A percentile compares a stretch with the other conserved stretches of the same genome.
Evolutionary conservation across 2,888 invertebrate genomes (phyloP).

Genomic region (Kuschelorhynchus macadamiae): DNA sequence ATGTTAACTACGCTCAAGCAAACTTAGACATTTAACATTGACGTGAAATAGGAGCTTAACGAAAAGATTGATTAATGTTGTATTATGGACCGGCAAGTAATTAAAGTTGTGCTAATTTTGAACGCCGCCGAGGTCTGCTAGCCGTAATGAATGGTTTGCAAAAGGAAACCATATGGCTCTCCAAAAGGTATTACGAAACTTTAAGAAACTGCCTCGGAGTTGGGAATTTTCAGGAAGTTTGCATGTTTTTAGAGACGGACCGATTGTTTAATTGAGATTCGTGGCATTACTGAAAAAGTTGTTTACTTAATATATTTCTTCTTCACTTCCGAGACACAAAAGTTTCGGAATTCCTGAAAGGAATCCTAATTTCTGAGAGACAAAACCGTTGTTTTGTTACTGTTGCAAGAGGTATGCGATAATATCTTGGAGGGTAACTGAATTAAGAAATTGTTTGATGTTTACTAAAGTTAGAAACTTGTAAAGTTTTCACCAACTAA

Average conservation of each 20-base stretch:
- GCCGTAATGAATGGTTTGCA: conserved; percentile 35
- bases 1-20: too few relatives aligned
- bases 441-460: too few relatives aligned
- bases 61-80: too few relatives aligned
- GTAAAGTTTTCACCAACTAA: too few relatives aligned
- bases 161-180: conserved; percentile 37
- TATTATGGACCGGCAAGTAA: conserved; percentile 23
- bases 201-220: conserved; percentile 18
- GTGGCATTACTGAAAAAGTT: conserved; percentile 3
- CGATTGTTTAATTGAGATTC: conserved; percentile 34
- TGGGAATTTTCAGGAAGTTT: conserved; percentile 32
- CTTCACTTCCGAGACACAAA: neutral
- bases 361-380: too few relatives aligned
- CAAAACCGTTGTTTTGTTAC: too few relatives aligned
- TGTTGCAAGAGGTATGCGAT: too few relatives aligned
- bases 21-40: too few relatives aligned
- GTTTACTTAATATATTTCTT: neutral
- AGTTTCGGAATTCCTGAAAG: too few relatives aligned
- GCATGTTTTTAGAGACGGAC: conserved; percentile 29
- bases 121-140: conserved; percentile 13
- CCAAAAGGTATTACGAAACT: conserved; percentile 29
- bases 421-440: too few relatives aligned
- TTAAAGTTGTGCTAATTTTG: conserved; percentile 41
- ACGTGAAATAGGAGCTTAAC: too few relatives aligned
- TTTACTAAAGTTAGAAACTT: too few relatives aligned